Percentiles rank a stretch among this genome's conserved stretches.
Evolutionary conservation across 2,797 vertebrate genomes (phyloP).

Genomic region (Acrossocheilus fasciatus): DNA sequence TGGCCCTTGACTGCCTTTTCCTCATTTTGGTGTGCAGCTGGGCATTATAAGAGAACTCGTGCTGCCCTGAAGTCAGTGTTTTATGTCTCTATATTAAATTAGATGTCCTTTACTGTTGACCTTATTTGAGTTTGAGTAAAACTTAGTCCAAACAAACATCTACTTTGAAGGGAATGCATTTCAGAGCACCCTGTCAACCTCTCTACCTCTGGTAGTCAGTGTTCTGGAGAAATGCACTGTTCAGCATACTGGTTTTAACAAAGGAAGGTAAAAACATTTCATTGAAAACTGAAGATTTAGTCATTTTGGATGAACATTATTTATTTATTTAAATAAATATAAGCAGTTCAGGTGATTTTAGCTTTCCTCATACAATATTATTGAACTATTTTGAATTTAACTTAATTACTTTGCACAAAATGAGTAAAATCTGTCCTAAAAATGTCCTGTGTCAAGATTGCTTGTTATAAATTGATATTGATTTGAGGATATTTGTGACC

Average conservation of each 20-base stretch:
- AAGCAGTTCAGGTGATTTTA: not conserved
- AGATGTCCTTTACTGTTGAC: slow-evolving; percentile 46
- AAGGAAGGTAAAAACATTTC: too few relatives aligned
- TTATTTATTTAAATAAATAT: not conserved
- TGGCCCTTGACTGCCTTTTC: slow-evolving; percentile 40
- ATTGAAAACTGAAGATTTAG: not conserved
- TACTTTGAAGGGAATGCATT: slow-evolving; percentile 26
- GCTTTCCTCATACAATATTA: not conserved
- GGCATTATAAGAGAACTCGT: slow-evolving; percentile 25
- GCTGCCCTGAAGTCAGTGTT: slow-evolving; percentile 16
- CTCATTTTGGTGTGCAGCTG: slow-evolving; percentile 40
- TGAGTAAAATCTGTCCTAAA: not conserved
- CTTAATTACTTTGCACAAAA: not conserved
- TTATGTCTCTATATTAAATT: slow-evolving; percentile 48
- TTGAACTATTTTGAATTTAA: not conserved
- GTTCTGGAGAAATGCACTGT: not conserved
- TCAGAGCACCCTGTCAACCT: not conserved
- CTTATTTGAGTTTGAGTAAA: slow-evolving; percentile 41
- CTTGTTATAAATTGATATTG: too few relatives aligned
- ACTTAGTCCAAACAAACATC: slow-evolving; percentile 28
- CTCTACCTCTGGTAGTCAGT: not conserved
- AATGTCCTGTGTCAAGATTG: not conserved
- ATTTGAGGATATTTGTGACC: too few relatives aligned
- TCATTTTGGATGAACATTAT: not conserved
- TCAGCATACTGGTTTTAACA: not conserved